A percentile compares a stretch with the other conserved stretches of the same genome.
Evolutionary conservation across 2,113 vertebrate species (phyloP).

Genomic region (Caloenas nicobarica): DNA sequence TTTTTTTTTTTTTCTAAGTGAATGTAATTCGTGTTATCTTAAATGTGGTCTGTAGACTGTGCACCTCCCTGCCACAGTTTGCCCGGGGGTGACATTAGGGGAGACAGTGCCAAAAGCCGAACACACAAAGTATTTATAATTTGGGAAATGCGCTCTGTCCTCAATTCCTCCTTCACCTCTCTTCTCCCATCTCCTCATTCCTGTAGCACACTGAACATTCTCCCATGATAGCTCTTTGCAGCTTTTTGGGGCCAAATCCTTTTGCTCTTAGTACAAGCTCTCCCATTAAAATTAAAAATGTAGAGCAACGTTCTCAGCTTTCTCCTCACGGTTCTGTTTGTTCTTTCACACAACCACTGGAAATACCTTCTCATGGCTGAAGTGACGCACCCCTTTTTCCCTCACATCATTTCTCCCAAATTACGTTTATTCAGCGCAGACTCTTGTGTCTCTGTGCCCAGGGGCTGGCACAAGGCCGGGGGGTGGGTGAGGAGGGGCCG

Average conservation of each 20-base stretch:
- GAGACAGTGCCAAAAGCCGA: neutral
- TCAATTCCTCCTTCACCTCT: neutral
- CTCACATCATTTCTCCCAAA: neutral
- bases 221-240: neutral
- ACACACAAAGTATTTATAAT: accelerated
- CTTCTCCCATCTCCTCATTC: neutral
- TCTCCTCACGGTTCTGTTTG: neutral
- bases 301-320: neutral
- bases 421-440: accelerated
- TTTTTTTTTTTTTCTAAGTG: neutral
- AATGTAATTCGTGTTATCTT: neutral
- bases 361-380: neutral
- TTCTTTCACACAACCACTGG: neutral
- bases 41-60: accelerated
- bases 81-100: accelerated
- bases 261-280: neutral
- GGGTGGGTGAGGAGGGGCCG: neutral
- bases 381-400: too few relatives aligned
- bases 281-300: neutral
- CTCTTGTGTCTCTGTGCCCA: accelerated
- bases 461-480: too few relatives aligned
- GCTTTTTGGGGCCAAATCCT: neutral
- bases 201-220: neutral
- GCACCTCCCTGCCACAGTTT: neutral
- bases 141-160: neutral